Base-by-base conservation (phyloP, 2,888 invertebrate genomes). In the Temnothorax rugatulus region DNA sequence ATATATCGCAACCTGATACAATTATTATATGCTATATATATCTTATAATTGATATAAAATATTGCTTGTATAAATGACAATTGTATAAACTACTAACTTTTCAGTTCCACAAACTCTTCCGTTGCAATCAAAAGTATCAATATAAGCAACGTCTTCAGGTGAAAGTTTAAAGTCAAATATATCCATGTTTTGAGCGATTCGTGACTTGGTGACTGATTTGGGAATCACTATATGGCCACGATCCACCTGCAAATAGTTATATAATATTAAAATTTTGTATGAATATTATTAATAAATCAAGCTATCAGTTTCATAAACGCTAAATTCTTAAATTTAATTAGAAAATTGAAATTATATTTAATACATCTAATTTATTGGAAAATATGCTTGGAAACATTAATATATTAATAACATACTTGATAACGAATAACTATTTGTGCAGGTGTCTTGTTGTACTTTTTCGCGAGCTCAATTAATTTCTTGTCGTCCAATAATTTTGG, bases 141-240 rank as follows among this genome's bases (percentile, higher is more conserved):
- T 96, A 7, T 95, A 95, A 2, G 95, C 93, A 89, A 98, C 94
- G 91, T 98, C 98, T 66, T 97, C 97, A 0, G 95, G 90, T 0
- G 96, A 95, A 89, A 98, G 95, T 89, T 96, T 96, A 94, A 98
- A 98, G 95, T 98, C 97, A 88, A 97, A 96, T 15, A 98, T 97
- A 85, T 97, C 93, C 89, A 97, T 96, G 95, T 98, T 97, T 92
- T 97, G 96, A 75, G 95, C 95, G 93, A 98, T 97, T 90, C 97
- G 96, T 0, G 96, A 95, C 90, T 97, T 97, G 0, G 96, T 98
- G 21, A 98, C 97, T 0, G 98, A 98, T 94, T 98, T 98, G 0
- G 98, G 98, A 87, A 98, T 98, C 57, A 97, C 97, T 54, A 97
- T 96, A 86, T 96, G 95, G 5, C 96, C 97, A 57, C 97, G 96